A percentile compares a stretch with the other conserved stretches of the same genome.
Conservation (phyloP, 2,888 invertebrate genomes). For the Cheilosia impressa region DNA sequence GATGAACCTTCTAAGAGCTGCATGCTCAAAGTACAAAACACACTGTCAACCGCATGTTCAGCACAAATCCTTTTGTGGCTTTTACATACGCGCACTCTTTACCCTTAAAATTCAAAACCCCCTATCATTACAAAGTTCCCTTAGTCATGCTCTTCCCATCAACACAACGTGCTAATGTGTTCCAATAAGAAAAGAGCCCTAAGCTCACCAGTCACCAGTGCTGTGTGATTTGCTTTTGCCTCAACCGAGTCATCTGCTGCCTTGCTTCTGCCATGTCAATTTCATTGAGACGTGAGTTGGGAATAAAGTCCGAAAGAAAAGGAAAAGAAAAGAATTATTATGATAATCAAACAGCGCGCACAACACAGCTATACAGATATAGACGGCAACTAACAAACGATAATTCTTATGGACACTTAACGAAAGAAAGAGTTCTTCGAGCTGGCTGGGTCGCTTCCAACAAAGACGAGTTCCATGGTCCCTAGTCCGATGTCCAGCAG, state of each 20-base stretch:
- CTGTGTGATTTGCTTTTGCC: slow-evolving; percentile 29
- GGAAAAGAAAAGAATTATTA: slow-evolving; percentile 36
- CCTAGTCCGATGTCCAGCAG: slow-evolving; percentile 26
- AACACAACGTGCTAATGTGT: slow-evolving; percentile 14
- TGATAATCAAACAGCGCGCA: slow-evolving; percentile 58
- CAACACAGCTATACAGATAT: slow-evolving; percentile 12
- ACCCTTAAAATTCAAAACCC: background rate
- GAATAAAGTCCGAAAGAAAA: slow-evolving; percentile 20
- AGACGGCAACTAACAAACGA: slow-evolving; percentile 64
- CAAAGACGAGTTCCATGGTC: slow-evolving; percentile 52
- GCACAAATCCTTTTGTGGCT: background rate
- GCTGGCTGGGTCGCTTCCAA: slow-evolving; percentile 26
- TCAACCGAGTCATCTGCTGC: slow-evolving; percentile 41
- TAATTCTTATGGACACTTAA: slow-evolving; percentile 65
- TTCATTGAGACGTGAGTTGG: slow-evolving; percentile 47
- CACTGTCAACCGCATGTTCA: background rate
- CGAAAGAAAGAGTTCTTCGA: slow-evolving; percentile 44
- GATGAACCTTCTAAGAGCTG: too few relatives aligned
- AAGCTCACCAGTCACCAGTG: background rate
- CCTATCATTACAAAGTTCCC: background rate
- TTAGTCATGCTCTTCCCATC: background rate
- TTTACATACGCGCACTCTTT: background rate
- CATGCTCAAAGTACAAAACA: too few relatives aligned
- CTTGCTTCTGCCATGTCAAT: slow-evolving; percentile 34
- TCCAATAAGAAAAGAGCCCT: background rate